Evolutionary conservation across 2,888 invertebrate species (phyloP), one percentile per base, ranked within the genome.

Genomic region (Emesis russula): DNA sequence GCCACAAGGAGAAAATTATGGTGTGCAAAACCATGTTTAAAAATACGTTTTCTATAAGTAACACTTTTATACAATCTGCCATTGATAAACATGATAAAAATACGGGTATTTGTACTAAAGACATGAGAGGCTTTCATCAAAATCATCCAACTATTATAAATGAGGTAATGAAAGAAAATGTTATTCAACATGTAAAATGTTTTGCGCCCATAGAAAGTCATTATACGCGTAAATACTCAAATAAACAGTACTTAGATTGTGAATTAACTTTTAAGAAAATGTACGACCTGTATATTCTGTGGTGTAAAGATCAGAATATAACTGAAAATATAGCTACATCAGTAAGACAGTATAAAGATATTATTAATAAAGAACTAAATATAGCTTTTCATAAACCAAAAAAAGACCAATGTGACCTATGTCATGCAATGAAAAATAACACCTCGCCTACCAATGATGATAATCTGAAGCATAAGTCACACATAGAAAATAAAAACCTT

Each of bases 401-500:
- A 79, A 89, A 88, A 81, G 83, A 88, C 78, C 82, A 86, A 79
- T 86, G 88, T 58, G 86, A 89, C 80, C 48, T 84, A 38, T 86
- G 89, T 53, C 86, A 86, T 53, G 78, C 84, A 81, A 84, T 85
- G 68, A 86, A 86, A 82, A 86, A 89, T 74, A 86, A 84, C 75
- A 86, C 81, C 71, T 75, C 76, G 81, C 87, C 85, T 41, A 87
- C 81, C 18, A 71, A 85, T 82, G 87, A 83, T 68, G 85, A 91
- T 79, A 85, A 88, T 79, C 68, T 88, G 80, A 83, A 85, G 76
- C 87, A 91, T 80, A 83, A 92, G 25, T 38, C 63, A 81, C 92
- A 92, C 80, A 44, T 89, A 58, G 63, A 83, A 15, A 89, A 92
- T 41, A 71, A 94, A 91, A 88, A 83, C 33, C 73, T 81, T 81